Evolutionary conservation across 2,113 vertebrate genomes (phyloP), one percentile per base, ranked within the genome.

Genomic region (Sula dactylatra): DNA sequence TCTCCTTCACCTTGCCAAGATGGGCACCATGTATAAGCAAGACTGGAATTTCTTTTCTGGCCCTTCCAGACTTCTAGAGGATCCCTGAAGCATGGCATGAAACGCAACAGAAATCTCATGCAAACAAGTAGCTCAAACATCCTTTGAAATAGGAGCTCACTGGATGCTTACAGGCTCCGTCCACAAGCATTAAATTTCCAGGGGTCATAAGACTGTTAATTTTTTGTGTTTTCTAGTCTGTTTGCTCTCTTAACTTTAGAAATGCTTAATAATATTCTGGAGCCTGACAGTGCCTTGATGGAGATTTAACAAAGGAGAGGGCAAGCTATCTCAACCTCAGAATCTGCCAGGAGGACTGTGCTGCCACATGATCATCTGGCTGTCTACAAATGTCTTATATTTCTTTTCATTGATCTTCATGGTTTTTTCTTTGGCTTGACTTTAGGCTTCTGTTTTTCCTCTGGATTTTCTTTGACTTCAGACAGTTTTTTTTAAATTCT

Each of bases 231-330:
- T 88, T 94, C 69, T 56, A 44, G 49, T 56, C 67, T 73, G 31
- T 72, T 71, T 52, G 21, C 11, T 49, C 15, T 83, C 36, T 73
- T 88, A 83, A 65, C 58, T 83, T 86, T 73, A 86, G 55, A 94
- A 83, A 54, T 71, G 26, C 8, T 91, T 92, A 92, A 88, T 59
- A 70, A 69, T 78, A 87, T 71, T 73, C 27, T 66, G 42, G 45
- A 86, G 34, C 16, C 38, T 71, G 64, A 45, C 25, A 70, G 13
- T 54, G 25, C 25, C 49, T 73, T 73, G 31, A 62, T 47, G 24
- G 49, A 73, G 81, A 94, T 74, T 73, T 86, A 83, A 83, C 50
- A 59, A 81, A 62, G 25, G 36, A 78, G 82, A 86, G 34, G 42
- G 50, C 59, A 83, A 86, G 40, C 4, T 81, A 65, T 56, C 34